Evolutionary conservation across 2,797 vertebrate genomes (phyloP).

Genomic region (Serranus cabrilla): DNA sequence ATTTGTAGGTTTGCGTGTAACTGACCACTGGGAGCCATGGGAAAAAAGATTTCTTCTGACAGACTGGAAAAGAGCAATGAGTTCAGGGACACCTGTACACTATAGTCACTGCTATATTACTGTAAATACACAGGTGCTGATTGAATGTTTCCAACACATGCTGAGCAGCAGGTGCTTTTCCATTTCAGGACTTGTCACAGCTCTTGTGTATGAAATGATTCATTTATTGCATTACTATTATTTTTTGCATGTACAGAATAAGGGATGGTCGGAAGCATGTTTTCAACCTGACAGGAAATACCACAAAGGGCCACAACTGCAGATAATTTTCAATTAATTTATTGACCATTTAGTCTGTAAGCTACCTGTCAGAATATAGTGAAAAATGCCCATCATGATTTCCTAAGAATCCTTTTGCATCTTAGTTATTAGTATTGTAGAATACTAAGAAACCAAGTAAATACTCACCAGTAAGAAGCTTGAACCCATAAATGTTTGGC

Average conservation of each 20-base stretch:
- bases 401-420: background rate
- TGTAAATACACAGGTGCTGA: conserved; percentile 23
- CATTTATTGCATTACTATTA: background rate
- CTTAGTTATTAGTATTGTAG: background rate
- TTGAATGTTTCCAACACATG: conserved; percentile 22
- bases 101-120: background rate
- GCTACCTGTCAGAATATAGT: background rate
- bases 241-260: background rate
- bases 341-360: background rate
- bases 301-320: too few species aligned
- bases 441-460: background rate
- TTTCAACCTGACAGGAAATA: background rate
- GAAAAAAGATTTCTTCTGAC: conserved; percentile 39
- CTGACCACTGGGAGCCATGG: conserved; percentile 36
- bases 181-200: background rate
- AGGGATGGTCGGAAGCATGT: background rate
- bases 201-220: background rate
- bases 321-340: background rate
- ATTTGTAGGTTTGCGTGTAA: conserved; percentile 20
- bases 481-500: background rate
- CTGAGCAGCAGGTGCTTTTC: conserved; percentile 37
- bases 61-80: conserved; percentile 32
- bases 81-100: conserved; percentile 49
- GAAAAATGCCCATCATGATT: background rate
- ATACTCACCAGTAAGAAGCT: background rate